These are phyloP conservation scores for Trialeurodes vaporariorum DNA, from an alignment of 1,140 invertebrate species.

Conservation along the genomic window DNA sequence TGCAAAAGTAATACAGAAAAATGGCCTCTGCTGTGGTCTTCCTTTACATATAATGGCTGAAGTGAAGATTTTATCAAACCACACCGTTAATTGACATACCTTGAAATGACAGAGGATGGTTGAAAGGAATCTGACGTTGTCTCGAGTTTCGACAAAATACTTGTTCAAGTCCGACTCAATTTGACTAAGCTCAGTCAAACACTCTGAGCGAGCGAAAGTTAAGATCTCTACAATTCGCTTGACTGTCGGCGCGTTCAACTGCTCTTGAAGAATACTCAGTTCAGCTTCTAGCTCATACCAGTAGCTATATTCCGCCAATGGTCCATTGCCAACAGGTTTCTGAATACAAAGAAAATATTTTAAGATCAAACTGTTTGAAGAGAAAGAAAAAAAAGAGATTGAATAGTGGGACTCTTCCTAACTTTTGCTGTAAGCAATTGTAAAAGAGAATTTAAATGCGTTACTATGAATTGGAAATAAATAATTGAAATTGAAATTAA, in stretches of 20 bases:
- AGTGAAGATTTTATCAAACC: no score
- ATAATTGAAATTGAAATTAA: no score
- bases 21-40: no score
- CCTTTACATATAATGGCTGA: no score
- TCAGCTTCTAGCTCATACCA: slow-evolving; percentile 67
- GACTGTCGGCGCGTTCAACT: slow-evolving; percentile 58
- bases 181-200: slow-evolving; percentile 39
- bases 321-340: slow-evolving; percentile 50
- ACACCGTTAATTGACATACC: slow-evolving; percentile 57
- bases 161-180: slow-evolving; percentile 47
- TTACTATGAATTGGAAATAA: no score
- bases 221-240: slow-evolving; percentile 43
- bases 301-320: slow-evolving; percentile 66
- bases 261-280: slow-evolving; percentile 62
- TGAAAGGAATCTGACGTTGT: slow-evolving; percentile 72
- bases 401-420: no score
- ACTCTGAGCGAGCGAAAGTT: slow-evolving; percentile 30
- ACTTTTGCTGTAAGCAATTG: no score
- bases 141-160: slow-evolving; percentile 61
- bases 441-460: no score
- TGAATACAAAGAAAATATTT: slow-evolving; percentile 15
- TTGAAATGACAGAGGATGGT: slow-evolving; percentile 69
- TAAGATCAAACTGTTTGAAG: not conserved
- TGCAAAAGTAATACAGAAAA: no score
- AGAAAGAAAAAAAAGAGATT: no score